Base-by-base conservation (phyloP, 2,888 invertebrate genomes). In the Zele albiditarsus region DNA sequence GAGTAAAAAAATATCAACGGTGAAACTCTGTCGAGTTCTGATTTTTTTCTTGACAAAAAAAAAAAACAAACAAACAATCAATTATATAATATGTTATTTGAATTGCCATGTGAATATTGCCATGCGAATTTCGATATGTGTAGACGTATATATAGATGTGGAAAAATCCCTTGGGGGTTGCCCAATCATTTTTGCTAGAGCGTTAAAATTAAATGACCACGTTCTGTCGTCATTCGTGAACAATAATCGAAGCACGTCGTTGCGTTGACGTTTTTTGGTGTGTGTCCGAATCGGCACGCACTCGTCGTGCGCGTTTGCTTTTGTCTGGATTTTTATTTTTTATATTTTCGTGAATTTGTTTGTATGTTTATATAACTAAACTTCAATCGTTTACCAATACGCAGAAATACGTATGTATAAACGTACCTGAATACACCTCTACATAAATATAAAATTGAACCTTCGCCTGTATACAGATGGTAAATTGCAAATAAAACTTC, bases 181-280 rank as follows among this genome's bases (percentile, higher is more conserved):
- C 60, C 72, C 76, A 78, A 75, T 78, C 73, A 79, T 78, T 82
- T 82, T 79, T 73, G 58, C 67, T 68, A 58, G 63, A 74, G 77
- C 78, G 76, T 81, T 80, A 75, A 80, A 84, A 84, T 82, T 80
- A 83, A 84, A 84, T 81, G 76, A 10, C 20, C 78, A 70, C 78
- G 31, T 57, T 25, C 70, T 33, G 69, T 70, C 58, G 70, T 70
- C 42, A 60, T 70, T 70, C 42, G 25, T 42, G 71, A 77, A 79
- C 82, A 82, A 84, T 83, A 84, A 84, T 81, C 80, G 82, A 78
- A 73, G 79, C 81, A 77, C 83, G 80, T 81, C 78, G 69, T 71
- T 72, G 49, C 71, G 63, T 38, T 53, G 53, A 53, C 53, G n/a
- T 16, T 53, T 53, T 53, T 53, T 53, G 6, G 23, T 53, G 53